A percentile compares a stretch with the other conserved stretches of the same genome.
Conservation (phyloP, 2,888 invertebrate genomes). For the Chelonus formosanus region DNA sequence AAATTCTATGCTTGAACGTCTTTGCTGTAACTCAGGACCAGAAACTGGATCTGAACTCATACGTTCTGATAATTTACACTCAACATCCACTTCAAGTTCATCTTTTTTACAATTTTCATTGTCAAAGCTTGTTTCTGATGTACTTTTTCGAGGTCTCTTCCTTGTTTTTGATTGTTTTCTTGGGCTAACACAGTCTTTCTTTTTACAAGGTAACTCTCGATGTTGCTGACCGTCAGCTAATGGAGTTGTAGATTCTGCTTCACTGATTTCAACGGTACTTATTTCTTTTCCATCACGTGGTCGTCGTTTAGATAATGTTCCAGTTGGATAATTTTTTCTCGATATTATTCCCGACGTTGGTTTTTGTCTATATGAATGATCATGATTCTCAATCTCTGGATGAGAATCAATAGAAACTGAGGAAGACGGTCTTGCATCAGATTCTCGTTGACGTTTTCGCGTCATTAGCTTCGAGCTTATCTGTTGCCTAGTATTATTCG, state of each 20-base stretch:
- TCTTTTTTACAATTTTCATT: constrained; percentile 51
- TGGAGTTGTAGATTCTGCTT: neutral
- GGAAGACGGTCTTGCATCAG: constrained; percentile 37
- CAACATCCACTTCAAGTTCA: constrained; percentile 49
- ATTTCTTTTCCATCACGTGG: neutral
- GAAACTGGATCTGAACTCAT: constrained; percentile 47
- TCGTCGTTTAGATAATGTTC: constrained; percentile 33
- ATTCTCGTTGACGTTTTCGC: constrained; percentile 44
- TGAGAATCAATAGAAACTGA: constrained; percentile 46
- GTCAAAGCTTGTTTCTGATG: constrained; percentile 42
- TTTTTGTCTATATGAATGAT: constrained; percentile 47
- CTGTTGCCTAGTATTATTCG: constrained; percentile 27
- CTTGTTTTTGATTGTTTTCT: constrained; percentile 40
- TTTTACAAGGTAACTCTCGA: constrained; percentile 37
- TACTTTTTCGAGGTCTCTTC: constrained; percentile 45
- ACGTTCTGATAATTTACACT: constrained; percentile 50
- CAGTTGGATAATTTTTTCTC: constrained; percentile 43
- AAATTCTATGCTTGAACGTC: constrained; percentile 65
- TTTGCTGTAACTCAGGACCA: constrained; percentile 53
- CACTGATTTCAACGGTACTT: neutral
- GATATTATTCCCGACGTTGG: constrained; percentile 45
- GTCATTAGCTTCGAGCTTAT: constrained; percentile 35
- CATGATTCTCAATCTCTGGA: constrained; percentile 47
- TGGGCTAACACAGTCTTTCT: constrained; percentile 35
- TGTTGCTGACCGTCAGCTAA: constrained; percentile 23